Base-by-base conservation (phyloP, 2,888 invertebrate species). In the Margaritifera margaritifera region DNA sequence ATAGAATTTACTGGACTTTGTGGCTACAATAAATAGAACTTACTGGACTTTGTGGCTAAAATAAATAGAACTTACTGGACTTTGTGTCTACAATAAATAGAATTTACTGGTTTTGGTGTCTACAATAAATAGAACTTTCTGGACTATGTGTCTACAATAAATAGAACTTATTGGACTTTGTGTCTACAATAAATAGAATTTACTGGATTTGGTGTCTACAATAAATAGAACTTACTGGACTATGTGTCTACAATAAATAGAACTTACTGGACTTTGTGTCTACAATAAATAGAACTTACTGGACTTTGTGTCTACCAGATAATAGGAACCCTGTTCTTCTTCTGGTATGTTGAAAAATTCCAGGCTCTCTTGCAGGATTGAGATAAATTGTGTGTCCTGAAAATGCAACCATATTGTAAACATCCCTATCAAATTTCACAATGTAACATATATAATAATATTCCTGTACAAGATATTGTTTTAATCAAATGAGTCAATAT, bases 271-370 rank as follows among this genome's bases (percentile, higher is more conserved):
- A 98, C 92, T 99, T 99, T 80, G 97, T 95, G 89, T 99, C 99
- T 1, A 98, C 95, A 15, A 42, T 42, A 42, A 42, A 42, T 0
- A 15, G 42, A 42, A 78, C 86, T 93, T 92, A 98, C 98, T 96
- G 68, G 98, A 98, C 92, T 99, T 99, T 80, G 97, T 95, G 89
- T 99, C 99, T 1, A 98, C 95, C n/a, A 99, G 92, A 86, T 97
- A 98, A 89, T 96, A 97, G 89, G 96, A 95, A 77, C 94, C 93
- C 64, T 97, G 95, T 80, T 95, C 93, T 69, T 93, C 92, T 84
- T 98, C 97, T 55, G 97, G 96, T 74, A 99, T 97, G 60, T 97
- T 95, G 89, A 99, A 99, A 91, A 98, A 99, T 86, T 98, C 98
- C 25, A 99, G 91, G 1, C 97, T 95, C 90, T 99, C 99, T 79